Conservation (phyloP, 1,140 invertebrate genomes). For the Plectrocnemia conspersa region DNA sequence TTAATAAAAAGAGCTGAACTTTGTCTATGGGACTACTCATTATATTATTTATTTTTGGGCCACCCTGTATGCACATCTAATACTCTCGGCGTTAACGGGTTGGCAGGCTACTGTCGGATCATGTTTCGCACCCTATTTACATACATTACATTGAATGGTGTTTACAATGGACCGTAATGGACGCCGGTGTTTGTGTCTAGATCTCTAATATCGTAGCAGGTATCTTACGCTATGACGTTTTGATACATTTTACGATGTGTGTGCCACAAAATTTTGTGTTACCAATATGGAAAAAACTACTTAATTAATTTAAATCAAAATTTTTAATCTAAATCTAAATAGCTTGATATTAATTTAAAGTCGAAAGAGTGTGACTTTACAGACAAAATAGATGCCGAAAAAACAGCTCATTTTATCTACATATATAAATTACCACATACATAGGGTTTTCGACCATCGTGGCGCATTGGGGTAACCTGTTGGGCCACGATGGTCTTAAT, state of each 20-base stretch:
- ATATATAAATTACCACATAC: too few relatives aligned
- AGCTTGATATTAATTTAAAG: not conserved
- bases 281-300: not conserved
- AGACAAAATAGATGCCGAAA: too few relatives aligned
- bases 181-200: not conserved
- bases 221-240: not conserved
- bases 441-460: too few relatives aligned
- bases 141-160: not conserved
- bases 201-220: not conserved
- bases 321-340: not conserved
- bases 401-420: too few relatives aligned
- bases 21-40: not conserved
- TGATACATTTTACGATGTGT: not conserved
- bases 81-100: too few relatives aligned
- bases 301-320: not conserved
- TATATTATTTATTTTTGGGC: not conserved
- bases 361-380: too few relatives aligned
- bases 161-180: slow-evolving; percentile 3
- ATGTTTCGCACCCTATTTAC: not conserved
- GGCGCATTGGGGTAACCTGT: too few relatives aligned
- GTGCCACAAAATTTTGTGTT: not conserved
- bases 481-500: too few relatives aligned
- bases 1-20: not conserved
- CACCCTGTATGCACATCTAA: not conserved
- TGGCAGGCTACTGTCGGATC: not conserved